Base-by-base conservation (phyloP, 2,888 invertebrate genomes). In the Uloborus plumipes region DNA sequence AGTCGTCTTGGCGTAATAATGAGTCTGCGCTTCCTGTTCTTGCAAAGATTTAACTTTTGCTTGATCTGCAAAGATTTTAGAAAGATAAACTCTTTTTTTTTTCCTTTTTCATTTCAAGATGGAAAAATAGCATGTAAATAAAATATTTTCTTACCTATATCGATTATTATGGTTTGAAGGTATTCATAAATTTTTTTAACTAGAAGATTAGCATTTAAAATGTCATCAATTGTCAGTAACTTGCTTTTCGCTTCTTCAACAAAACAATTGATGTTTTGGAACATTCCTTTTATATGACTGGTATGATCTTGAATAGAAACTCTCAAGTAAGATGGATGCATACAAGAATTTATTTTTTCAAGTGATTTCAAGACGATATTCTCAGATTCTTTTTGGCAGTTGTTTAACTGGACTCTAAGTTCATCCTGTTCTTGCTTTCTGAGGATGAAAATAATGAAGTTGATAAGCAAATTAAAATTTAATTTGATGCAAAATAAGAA, bases 401-500 rank as follows among this genome's bases (percentile, higher is more conserved):
- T 76, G 11, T 61, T 61, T 20, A 82, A 67, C 49, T 76, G 71
- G 53, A 47, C n/a, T 22, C 59, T 50, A 3, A 70, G 15, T 11
- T 82, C 81, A 26, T 66, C 16, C 49, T 82, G 75, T 16, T 82
- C 81, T 22, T 82, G 59, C 22, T 65, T 49, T 20, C 81, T 82
- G 22, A 39, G 7, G 7, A 61, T 13, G 6, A 61, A 61, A 61
- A 14, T 6, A 22, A 26, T 26, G 6, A 13, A 22, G 4, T 14
- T 16, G 16, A 20, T 7, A 47, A 65, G 16, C 13, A 47, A 2
- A 65, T 18, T 18, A 47, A 65, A 18, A 49, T 14, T 65, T 1
- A 22, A 7, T 55, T 18, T 14, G 1, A 4, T 15, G 9, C 16
- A 18, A 55, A 55, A 18, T 55, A 55, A 15, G 16, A 55, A 55